A percentile compares a stretch with the other conserved stretches of the same genome.
These are phyloP conservation scores for Liodrosophila aerea DNA, from an alignment of 2,888 invertebrate species.

Conservation along the genomic window DNA sequence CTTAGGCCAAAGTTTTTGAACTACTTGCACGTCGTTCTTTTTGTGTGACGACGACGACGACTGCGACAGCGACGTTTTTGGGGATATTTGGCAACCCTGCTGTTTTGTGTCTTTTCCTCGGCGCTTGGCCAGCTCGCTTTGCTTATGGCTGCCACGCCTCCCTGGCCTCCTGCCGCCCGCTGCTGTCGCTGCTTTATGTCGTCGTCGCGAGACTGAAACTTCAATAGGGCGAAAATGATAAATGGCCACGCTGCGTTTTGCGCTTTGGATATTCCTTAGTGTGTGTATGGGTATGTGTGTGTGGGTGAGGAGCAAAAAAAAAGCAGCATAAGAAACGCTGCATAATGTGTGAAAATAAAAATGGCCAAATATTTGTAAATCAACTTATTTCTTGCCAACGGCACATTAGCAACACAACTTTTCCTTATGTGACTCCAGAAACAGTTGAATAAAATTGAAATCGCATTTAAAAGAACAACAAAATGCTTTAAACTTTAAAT, in stretches of 20 bases:
- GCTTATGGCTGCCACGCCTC: conserved; percentile 26
- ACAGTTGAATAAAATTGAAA: not conserved
- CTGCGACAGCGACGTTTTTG: conserved; percentile 43
- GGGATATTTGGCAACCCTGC: conserved; percentile 69
- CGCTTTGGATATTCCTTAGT: conserved; percentile 29
- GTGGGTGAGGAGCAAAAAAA: conserved; percentile 8
- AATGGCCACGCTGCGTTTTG: conserved; percentile 68
- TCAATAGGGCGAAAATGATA: conserved; percentile 77
- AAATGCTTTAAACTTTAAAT: no score
- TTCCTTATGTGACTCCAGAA: conserved; percentile 1
- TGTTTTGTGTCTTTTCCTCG: conserved; percentile 67
- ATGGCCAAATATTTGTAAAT: conserved; percentile 59
- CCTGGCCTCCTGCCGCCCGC: conserved; percentile 36
- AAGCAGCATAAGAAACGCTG: conserved; percentile 23
- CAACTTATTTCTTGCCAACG: conserved; percentile 32
- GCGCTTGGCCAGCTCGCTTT: conserved; percentile 33
- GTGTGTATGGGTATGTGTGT: not conserved
- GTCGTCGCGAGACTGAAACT: conserved; percentile 70
- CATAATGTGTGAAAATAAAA: conserved; percentile 69
- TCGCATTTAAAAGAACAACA: not conserved
- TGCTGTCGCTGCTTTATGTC: conserved; percentile 70
- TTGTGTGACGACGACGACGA: conserved; percentile 35
- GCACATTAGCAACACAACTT: conserved; percentile 49
- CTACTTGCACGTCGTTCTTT: conserved; percentile 73
- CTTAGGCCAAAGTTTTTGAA: conserved; percentile 75